Conservation (phyloP, 2,113 vertebrate species). For the Neolamprologus ventralis region DNA sequence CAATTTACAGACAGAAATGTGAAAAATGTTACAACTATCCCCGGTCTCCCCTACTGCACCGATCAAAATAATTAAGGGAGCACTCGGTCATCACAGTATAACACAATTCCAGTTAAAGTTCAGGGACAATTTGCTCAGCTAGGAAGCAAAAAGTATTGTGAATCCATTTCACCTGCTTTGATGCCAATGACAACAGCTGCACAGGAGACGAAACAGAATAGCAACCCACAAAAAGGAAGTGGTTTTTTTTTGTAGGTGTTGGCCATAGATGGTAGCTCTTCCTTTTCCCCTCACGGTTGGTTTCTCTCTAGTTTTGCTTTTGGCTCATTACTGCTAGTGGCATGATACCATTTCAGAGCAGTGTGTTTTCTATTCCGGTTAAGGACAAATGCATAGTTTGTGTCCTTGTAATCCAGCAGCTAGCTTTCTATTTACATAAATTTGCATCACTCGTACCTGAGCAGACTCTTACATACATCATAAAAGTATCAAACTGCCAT, state of each 20-base stretch:
- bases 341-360: not conserved
- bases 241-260: rapidly evolving
- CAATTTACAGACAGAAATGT: too few relatives aligned
- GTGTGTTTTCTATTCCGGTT: not conserved
- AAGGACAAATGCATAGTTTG: not conserved
- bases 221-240: not conserved
- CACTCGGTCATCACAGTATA: not conserved
- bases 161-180: not conserved
- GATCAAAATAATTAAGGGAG: not conserved
- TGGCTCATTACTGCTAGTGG: not conserved
- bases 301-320: not conserved
- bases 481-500: not conserved
- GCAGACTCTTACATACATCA: not conserved
- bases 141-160: not conserved
- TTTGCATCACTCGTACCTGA: not conserved
- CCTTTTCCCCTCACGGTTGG: rapidly evolving
- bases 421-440: not conserved
- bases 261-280: not conserved
- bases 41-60: too few relatives aligned
- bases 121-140: not conserved
- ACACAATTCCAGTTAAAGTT: not conserved
- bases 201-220: not conserved
- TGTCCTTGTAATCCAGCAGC: not conserved
- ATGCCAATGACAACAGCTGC: not conserved
- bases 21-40: too few relatives aligned